Conservation (phyloP, 2,797 vertebrate species). For the Taeniopygia guttata region DNA sequence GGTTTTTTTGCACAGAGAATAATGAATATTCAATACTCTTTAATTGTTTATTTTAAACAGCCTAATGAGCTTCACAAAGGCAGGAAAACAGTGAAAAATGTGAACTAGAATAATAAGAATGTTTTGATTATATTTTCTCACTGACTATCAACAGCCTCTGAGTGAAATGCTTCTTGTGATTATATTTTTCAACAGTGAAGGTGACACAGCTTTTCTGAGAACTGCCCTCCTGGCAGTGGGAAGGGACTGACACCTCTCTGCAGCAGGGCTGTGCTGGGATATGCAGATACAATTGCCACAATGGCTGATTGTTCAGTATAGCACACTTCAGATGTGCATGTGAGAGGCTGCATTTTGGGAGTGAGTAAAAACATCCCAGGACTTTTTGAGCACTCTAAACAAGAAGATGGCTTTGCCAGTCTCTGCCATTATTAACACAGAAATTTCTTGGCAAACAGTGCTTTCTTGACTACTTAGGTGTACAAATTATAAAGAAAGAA, state of each 20-base stretch:
- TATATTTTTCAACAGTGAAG: not conserved
- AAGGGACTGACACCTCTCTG: not conserved
- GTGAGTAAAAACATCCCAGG: not conserved
- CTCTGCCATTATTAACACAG: not conserved
- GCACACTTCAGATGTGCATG: not conserved
- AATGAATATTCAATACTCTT: slow-evolving; percentile 46
- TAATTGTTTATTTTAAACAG: slow-evolving; percentile 49
- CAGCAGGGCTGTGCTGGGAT: not conserved
- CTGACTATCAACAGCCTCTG: not conserved
- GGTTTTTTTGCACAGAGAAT: not conserved
- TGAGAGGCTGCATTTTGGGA: not conserved
- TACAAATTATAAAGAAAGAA: not conserved
- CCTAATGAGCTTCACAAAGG: slow-evolving; percentile 38
- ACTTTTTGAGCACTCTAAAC: not conserved
- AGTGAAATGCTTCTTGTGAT: not conserved
- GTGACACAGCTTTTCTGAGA: not conserved
- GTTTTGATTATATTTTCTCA: slow-evolving; percentile 28
- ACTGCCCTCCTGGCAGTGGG: not conserved
- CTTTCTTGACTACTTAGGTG: not conserved
- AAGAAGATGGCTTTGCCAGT: not conserved
- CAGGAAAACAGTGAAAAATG: slow-evolving; percentile 43
- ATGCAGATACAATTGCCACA: not conserved
- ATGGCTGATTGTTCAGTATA: not conserved
- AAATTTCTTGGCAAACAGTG: not conserved
- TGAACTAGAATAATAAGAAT: not conserved